Percentiles rank a stretch among this genome's conserved stretches.
phyloP scores from a whole-genome alignment of 2,797 vertebrate genomes.

The Semotilus atromaculatus region DNA sequence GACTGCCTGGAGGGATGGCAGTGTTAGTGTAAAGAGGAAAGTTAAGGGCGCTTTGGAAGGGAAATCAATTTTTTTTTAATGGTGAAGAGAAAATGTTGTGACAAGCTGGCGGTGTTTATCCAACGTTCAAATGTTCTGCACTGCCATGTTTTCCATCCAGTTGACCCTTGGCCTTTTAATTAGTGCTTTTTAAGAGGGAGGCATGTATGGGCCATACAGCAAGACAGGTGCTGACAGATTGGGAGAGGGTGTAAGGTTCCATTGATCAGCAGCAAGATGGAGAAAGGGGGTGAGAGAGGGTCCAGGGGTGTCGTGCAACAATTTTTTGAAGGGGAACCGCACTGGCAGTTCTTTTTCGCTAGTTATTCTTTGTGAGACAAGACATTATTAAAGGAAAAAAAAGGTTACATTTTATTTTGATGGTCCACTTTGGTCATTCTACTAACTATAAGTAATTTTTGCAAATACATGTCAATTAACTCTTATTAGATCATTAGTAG shows the following conservation, averaged over 20 bases:
- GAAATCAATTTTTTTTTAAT: slow-evolving; percentile 45
- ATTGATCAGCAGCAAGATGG: slow-evolving; percentile 28
- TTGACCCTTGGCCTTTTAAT: slow-evolving; percentile 59
- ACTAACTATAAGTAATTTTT: too few relatives aligned
- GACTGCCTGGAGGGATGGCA: slow-evolving; percentile 14
- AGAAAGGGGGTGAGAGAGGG: not conserved
- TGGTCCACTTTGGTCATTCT: not conserved
- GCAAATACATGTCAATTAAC: not conserved
- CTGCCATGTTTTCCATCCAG: slow-evolving; percentile 59
- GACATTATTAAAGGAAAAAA: not conserved
- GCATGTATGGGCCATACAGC: slow-evolving; percentile 51
- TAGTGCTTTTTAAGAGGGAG: slow-evolving; percentile 47
- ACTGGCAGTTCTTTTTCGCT: not conserved
- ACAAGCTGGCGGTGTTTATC: slow-evolving; percentile 59
- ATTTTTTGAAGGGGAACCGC: not conserved
- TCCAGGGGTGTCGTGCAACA: not conserved
- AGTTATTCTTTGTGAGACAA: not conserved
- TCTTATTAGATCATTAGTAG: not conserved
- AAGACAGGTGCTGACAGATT: slow-evolving; percentile 57
- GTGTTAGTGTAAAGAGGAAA: slow-evolving; percentile 28
- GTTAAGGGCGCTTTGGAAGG: slow-evolving; percentile 37
- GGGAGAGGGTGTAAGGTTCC: slow-evolving; percentile 30
- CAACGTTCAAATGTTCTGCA: slow-evolving; percentile 37
- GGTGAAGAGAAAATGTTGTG: slow-evolving; percentile 60
- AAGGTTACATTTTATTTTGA: not conserved